phyloP scores from a whole-genome alignment of 2,113 vertebrate species.

The Lophius piscatorius region DNA sequence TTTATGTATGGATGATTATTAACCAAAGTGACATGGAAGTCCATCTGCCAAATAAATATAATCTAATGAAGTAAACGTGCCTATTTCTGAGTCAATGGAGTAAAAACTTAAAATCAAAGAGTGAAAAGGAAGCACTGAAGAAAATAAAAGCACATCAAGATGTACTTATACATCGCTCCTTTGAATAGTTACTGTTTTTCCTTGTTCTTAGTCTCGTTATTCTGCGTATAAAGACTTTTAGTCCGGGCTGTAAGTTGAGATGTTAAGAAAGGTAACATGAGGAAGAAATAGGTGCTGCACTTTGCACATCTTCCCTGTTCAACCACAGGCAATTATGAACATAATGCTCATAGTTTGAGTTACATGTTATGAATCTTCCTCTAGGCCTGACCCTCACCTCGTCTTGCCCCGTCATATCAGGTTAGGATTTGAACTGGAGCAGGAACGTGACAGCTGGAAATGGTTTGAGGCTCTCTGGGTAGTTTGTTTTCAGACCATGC shows the following conservation, averaged over 20 bases:
- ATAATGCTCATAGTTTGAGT: slow-evolving; percentile 74
- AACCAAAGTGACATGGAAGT: background rate
- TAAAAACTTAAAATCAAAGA: slow-evolving; percentile 3
- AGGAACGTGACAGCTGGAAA: slow-evolving; percentile 80
- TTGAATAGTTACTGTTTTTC: slow-evolving; percentile 6
- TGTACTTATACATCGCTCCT: background rate
- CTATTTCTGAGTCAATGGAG: background rate
- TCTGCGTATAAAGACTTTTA: too few relatives aligned
- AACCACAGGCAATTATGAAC: slow-evolving; percentile 66
- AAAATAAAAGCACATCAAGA: background rate
- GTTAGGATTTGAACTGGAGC: slow-evolving; percentile 54
- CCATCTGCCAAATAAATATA: background rate
- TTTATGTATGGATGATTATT: too few relatives aligned
- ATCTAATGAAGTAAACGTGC: background rate
- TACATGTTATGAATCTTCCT: slow-evolving; percentile 76
- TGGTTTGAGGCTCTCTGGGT: slow-evolving; percentile 73
- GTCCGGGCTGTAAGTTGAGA: slow-evolving; percentile 60
- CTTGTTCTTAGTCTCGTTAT: slow-evolving; percentile 23
- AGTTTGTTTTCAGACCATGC: slow-evolving; percentile 74
- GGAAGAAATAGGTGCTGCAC: slow-evolving; percentile 48
- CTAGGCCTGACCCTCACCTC: slow-evolving; percentile 76
- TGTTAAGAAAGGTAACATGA: slow-evolving; percentile 57
- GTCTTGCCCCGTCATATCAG: slow-evolving; percentile 71
- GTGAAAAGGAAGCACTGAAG: background rate
- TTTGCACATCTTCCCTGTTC: slow-evolving; percentile 57